Evolutionary conservation across 2,797 vertebrate species (phyloP).

Genomic region (Emys orbicularis): DNA sequence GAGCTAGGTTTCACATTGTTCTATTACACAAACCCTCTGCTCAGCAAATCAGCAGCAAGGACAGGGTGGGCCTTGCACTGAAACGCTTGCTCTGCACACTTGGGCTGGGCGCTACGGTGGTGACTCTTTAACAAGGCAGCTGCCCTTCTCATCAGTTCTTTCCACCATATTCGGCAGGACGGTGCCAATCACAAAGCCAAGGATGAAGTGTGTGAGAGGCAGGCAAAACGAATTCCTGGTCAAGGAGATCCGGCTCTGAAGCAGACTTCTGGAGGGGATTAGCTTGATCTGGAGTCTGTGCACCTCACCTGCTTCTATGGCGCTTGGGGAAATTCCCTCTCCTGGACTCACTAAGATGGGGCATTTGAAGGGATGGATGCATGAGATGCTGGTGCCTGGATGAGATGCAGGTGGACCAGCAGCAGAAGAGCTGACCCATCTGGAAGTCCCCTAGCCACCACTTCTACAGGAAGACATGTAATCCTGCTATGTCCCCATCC

Average conservation of each 20-base stretch:
- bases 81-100: background rate
- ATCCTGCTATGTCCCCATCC: accelerated
- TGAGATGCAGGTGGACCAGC: accelerated
- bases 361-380: background rate
- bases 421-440: background rate
- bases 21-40: background rate
- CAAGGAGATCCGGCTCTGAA: background rate
- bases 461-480: background rate
- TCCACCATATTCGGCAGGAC: background rate
- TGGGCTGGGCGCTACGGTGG: accelerated
- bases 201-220: background rate
- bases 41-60: background rate
- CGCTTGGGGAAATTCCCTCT: background rate
- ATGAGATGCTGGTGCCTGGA: background rate
- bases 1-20: conserved; percentile 1
- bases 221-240: background rate
- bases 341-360: background rate
- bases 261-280: background rate
- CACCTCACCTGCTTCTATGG: background rate
- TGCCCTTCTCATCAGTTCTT: background rate
- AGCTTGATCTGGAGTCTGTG: background rate
- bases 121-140: too few relatives aligned
- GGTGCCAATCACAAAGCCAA: background rate
- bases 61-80: background rate
- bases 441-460: background rate